A percentile compares a stretch with the other conserved stretches of the same genome.
Conservation (phyloP, 2,888 invertebrate species). For the Blastobasis adustella region DNA sequence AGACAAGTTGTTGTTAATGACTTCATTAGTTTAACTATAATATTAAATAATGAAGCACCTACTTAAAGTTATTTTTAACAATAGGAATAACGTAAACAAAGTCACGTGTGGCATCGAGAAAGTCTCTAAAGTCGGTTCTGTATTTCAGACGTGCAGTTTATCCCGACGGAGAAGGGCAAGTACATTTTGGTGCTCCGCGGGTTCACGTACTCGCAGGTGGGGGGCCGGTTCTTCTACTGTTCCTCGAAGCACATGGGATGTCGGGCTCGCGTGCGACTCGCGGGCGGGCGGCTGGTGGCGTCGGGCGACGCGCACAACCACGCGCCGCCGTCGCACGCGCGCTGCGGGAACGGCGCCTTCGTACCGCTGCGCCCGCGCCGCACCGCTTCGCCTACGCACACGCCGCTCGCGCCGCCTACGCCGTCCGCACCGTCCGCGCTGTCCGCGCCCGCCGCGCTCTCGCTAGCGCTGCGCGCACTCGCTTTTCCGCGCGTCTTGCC, state of each 20-base stretch:
- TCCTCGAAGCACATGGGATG: constrained; percentile 69
- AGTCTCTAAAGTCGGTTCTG: not conserved
- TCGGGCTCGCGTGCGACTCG: constrained; percentile 53
- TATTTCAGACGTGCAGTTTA: constrained; percentile 66
- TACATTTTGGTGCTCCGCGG: constrained; percentile 64
- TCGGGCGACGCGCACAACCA: constrained; percentile 63
- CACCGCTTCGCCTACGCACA: constrained; percentile 17
- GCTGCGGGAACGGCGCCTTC: constrained; percentile 66
- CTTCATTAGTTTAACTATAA: too few relatives aligned
- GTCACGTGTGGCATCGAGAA: too few relatives aligned
- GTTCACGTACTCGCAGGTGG: constrained; percentile 67
- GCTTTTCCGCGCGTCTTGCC: constrained; percentile 59
- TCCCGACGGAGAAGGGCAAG: constrained; percentile 69
- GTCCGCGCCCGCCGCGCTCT: constrained; percentile 39
- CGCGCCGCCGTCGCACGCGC: constrained; percentile 62
- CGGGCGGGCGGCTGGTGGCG: constrained; percentile 53
- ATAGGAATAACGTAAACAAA: too few relatives aligned
- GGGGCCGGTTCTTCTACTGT: constrained; percentile 68
- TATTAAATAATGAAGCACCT: too few relatives aligned
- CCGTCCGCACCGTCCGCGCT: constrained; percentile 8
- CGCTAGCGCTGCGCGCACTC: constrained; percentile 49
- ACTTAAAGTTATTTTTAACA: too few relatives aligned
- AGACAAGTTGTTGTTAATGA: too few relatives aligned
- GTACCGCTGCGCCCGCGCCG: constrained; percentile 58
- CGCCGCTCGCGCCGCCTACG: constrained; percentile 32